Evolutionary conservation across 2,888 invertebrate genomes (phyloP).

Genomic region (Limnephilus lunatus): DNA sequence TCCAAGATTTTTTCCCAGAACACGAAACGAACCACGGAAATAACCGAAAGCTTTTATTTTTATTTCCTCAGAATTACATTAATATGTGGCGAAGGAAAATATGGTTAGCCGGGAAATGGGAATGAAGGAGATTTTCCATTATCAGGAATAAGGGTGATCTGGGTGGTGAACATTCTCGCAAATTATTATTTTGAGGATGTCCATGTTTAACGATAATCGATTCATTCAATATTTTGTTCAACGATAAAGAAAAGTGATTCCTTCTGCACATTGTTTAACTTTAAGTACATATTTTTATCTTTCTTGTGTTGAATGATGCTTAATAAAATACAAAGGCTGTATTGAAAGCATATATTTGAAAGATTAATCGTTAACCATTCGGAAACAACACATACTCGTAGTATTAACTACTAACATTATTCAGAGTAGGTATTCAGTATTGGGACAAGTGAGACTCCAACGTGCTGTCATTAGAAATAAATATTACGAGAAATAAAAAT

Average conservation of each 20-base stretch:
- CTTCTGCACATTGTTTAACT: background rate
- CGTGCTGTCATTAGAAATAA: no score
- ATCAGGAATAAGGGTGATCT: background rate
- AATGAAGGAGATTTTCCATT: background rate
- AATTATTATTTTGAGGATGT: background rate
- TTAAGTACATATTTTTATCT: background rate
- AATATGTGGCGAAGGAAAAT: slow-evolving; percentile 2
- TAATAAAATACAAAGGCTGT: no score
- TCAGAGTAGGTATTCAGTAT: no score
- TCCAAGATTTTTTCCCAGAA: slow-evolving; percentile 42
- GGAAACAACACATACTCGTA: no score
- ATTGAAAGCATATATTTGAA: no score
- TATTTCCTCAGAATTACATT: background rate
- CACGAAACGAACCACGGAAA: background rate
- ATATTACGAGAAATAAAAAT: no score
- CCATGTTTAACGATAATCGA: background rate
- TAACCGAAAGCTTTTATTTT: slow-evolving; percentile 18
- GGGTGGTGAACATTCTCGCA: background rate
- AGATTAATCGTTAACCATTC: no score
- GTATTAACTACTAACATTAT: no score
- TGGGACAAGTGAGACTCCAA: no score
- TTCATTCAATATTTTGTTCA: background rate
- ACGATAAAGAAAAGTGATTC: background rate
- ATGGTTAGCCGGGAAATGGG: background rate
- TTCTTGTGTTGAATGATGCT: background rate